Conservation (phyloP, 2,113 vertebrate genomes). For the western clawed frog (Xenopus tropicalis) region DNA sequence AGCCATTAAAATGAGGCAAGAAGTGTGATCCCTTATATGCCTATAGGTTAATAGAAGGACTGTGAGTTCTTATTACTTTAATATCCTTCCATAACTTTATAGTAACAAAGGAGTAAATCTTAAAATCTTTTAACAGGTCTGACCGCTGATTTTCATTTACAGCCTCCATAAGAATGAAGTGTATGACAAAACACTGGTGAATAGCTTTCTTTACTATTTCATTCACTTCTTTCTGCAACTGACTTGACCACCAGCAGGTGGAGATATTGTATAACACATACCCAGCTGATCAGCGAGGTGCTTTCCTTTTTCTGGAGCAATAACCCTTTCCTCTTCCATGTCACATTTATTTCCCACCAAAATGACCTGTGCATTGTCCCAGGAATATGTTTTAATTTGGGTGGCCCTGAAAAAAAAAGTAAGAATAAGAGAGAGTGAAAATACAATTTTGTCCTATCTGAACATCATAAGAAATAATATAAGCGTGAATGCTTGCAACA, state of each 20-base stretch:
- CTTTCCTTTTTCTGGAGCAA: slow-evolving; percentile 86
- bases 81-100: too few species aligned
- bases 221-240: background rate
- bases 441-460: too few species aligned
- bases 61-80: too few species aligned
- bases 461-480: too few species aligned
- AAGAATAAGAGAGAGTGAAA: background rate
- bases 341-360: slow-evolving; percentile 97
- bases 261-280: slow-evolving; percentile 53
- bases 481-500: background rate
- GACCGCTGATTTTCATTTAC: too few species aligned
- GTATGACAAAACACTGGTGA: too few species aligned
- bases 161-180: too few species aligned
- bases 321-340: slow-evolving; percentile 90
- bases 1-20: too few species aligned
- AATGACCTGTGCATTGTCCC: slow-evolving; percentile 97
- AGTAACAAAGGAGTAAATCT: too few species aligned
- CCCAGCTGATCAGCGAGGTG: slow-evolving; percentile 90
- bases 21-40: too few species aligned
- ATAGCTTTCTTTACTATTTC: background rate
- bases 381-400: slow-evolving; percentile 97
- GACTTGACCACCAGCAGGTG: background rate
- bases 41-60: too few species aligned
- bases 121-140: too few species aligned
- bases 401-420: slow-evolving; percentile 76